Evolutionary conservation across 2,113 vertebrate genomes (phyloP), one percentile per base, ranked within the genome.

Genomic region (Lamprologus speciosus): DNA sequence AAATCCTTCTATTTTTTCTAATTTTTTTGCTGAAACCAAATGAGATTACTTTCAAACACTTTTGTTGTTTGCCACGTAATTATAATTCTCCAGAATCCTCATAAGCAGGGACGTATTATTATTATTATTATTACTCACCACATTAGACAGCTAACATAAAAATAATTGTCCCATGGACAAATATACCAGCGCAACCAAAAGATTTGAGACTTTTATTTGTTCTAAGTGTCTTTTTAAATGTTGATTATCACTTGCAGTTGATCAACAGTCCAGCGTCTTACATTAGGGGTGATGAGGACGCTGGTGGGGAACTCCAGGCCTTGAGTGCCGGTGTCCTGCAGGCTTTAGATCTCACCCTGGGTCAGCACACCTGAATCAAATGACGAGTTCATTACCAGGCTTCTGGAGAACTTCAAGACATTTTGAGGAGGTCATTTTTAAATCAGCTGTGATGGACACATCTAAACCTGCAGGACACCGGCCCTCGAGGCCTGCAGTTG

Each of bases 321-420:
- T 4, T 0, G 57, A 60, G 57, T 0, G 14, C 28, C 2, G 26
- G 14, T 58, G 55, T 58, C 55, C 55, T 33, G 57, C 16, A 60
- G 57, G 57, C 0, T 33, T 33, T 33, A 60, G 16, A 60, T 60
- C 28, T 60, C 57, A 31, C 28, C 57, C 57, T 60, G 26, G 5
- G 14, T 33, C 57, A 58, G 3, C 55, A 58, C 55, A 58, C 5
- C 13, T 58, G 1, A 9, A 31, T 60, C 57, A 60, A 0, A 60
- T 6, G 57, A 60, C 0, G 5, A 60, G 57, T 31, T 60, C 26
- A 63, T 63, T 63, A 60, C 2, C 57, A 60, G 55, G 14, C 0
- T 0, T 60, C 2, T 60, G 58, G 58, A 19, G 28, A 7, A 63
- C 28, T 33, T 33, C 5, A 3, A 3, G 58, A 63, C 58, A 63